These are phyloP conservation scores for Euclidia mi DNA, from an alignment of 2,888 invertebrate genomes.

Conservation along the genomic window DNA sequence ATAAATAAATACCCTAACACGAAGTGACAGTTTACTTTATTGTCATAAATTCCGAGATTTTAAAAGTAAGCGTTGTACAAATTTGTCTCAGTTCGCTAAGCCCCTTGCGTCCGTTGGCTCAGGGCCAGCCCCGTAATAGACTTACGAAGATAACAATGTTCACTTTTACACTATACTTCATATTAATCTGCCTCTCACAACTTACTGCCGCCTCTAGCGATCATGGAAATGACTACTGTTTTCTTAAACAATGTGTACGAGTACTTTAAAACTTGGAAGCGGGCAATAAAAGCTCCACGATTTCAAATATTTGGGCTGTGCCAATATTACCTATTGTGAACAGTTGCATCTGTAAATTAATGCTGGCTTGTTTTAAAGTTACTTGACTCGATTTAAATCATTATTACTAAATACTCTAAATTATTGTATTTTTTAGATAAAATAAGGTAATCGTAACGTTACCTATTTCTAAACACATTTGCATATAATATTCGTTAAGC, in stretches of 20 bases:
- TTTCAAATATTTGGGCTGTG: too few species aligned
- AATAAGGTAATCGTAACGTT: too few species aligned
- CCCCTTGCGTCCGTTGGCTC: slow-evolving; percentile 51
- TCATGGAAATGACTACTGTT: slow-evolving; percentile 32
- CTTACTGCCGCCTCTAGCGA: slow-evolving; percentile 24
- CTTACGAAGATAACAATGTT: slow-evolving; percentile 45
- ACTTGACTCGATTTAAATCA: too few species aligned
- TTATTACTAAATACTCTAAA: too few species aligned
- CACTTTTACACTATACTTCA: slow-evolving; percentile 44
- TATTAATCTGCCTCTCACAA: slow-evolving; percentile 45
- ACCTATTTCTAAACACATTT: too few species aligned
- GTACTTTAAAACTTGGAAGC: neutral
- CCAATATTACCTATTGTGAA: too few species aligned
- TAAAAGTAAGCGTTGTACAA: slow-evolving; percentile 50
- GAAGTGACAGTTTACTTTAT: slow-evolving; percentile 21
- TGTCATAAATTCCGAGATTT: slow-evolving; percentile 41
- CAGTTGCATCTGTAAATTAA: too few species aligned
- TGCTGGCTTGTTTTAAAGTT: too few species aligned
- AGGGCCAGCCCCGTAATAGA: slow-evolving; percentile 47
- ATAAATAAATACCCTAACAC: too few species aligned
- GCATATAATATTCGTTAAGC: too few species aligned
- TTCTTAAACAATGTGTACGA: slow-evolving; percentile 24
- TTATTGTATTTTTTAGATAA: too few species aligned
- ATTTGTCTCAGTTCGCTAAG: slow-evolving; percentile 57
- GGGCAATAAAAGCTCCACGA: neutral